These are phyloP conservation scores for Tympanuchus pallidicinctus DNA, from an alignment of 2,113 vertebrate species.

Conservation along the genomic window DNA sequence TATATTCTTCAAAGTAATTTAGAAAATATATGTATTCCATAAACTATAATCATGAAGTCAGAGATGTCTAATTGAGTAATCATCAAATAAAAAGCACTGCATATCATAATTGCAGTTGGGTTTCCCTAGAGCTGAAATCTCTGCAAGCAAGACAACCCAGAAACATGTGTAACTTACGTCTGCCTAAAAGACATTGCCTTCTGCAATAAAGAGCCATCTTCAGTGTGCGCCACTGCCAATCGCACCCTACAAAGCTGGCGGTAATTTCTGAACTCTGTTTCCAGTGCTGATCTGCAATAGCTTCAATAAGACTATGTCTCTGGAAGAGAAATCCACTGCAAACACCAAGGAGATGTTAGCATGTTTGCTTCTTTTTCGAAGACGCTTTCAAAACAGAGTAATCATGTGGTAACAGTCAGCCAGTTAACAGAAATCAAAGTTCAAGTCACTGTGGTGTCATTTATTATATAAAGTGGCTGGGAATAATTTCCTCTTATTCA, in stretches of 20 bases:
- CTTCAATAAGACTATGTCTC: background rate
- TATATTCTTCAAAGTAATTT: background rate
- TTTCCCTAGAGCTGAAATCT: background rate
- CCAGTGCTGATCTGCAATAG: background rate
- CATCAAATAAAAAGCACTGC: background rate
- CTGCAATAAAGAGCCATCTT: background rate
- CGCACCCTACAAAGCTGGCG: background rate
- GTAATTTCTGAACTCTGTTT: background rate
- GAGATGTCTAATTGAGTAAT: background rate
- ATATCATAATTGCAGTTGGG: background rate
- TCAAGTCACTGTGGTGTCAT: background rate
- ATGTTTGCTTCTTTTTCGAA: background rate
- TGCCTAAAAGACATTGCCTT: background rate
- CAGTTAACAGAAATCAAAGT: background rate
- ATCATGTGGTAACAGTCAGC: background rate
- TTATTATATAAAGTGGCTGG: background rate
- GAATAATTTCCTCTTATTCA: conserved; percentile 8
- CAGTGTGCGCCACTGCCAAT: background rate
- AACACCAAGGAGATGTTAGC: background rate
- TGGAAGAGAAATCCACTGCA: background rate
- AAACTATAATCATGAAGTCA: background rate
- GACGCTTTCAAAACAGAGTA: background rate
- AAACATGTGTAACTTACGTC: background rate
- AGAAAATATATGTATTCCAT: background rate
- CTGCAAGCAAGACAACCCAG: background rate